Percentiles rank a stretch among this genome's conserved stretches.
Evolutionary conservation across 1,140 invertebrate genomes (phyloP).

Genomic region (Caenorhabditis elegans): DNA sequence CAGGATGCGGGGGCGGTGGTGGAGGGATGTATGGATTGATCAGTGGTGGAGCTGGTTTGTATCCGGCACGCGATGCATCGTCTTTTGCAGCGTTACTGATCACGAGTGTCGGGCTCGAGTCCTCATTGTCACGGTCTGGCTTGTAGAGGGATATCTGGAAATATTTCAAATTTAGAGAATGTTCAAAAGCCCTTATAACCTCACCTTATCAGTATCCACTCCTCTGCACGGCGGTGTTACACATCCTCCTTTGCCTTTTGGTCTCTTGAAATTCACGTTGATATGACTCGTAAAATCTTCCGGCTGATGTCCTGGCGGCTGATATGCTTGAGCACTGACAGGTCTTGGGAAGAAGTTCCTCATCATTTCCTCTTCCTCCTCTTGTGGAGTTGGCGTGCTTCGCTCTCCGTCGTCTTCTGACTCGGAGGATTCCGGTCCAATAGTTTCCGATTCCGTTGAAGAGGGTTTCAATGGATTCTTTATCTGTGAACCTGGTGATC

Average conservation of each 20-base stretch:
- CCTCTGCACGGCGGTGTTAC: background rate
- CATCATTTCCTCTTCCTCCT: constrained; percentile 11
- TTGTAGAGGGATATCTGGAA: constrained; percentile 17
- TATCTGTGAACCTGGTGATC: background rate
- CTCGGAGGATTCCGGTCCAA: background rate
- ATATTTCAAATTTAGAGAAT: background rate
- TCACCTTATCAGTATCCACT: constrained; percentile 2
- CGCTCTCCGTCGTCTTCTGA: background rate
- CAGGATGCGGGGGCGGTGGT: background rate
- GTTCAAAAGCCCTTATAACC: background rate
- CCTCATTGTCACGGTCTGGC: background rate
- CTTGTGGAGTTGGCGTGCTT: background rate
- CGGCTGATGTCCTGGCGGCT: background rate
- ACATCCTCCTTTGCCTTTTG: background rate
- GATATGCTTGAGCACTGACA: background rate
- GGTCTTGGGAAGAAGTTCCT: constrained; percentile 21
- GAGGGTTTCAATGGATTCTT: too few species aligned
- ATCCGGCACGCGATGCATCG: background rate
- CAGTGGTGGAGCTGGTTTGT: background rate
- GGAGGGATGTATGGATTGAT: constrained; percentile 13
- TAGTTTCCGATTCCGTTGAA: background rate
- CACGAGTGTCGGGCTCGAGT: background rate
- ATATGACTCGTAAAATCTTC: constrained; percentile 12
- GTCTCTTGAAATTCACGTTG: constrained; percentile 3
- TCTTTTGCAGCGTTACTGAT: background rate